Conservation (phyloP, 1,140 invertebrate species). For the Trissolcus basalis region DNA sequence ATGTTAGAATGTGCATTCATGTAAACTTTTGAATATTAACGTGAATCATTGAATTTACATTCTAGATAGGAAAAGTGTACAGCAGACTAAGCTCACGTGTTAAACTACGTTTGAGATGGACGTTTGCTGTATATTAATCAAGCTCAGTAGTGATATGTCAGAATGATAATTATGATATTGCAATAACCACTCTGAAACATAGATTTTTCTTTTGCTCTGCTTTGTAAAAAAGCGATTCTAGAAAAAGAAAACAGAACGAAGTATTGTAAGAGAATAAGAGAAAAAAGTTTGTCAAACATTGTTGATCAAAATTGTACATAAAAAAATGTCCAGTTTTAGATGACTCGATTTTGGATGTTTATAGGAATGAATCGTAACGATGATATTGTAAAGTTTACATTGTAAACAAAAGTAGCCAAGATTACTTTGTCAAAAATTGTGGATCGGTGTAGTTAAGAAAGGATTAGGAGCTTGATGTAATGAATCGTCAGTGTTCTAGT, state of each 20-base stretch:
- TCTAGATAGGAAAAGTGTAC: conserved; percentile 40
- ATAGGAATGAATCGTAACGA: conserved; percentile 25
- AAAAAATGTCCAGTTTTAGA: conserved; percentile 21
- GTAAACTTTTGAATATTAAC: conserved; percentile 30
- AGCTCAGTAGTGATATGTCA: conserved; percentile 3
- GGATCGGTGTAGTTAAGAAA: conserved; percentile 25
- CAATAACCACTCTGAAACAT: too few relatives aligned
- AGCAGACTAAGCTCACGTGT: conserved; percentile 25
- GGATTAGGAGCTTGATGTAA: conserved; percentile 42
- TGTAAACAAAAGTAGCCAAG: conserved; percentile 28
- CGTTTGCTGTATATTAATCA: conserved; percentile 6
- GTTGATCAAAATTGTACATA: conserved; percentile 51
- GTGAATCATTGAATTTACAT: conserved; percentile 20
- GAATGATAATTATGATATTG: too few relatives aligned
- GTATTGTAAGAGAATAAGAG: conserved; percentile 6
- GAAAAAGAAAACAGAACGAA: background rate
- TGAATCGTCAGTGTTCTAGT: conserved; percentile 27
- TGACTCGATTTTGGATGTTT: conserved; percentile 35
- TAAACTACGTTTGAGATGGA: conserved; percentile 13
- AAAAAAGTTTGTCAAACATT: conserved; percentile 3
- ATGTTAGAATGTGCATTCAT: conserved; percentile 29
- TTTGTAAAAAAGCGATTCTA: too few relatives aligned
- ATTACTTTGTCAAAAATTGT: conserved; percentile 33
- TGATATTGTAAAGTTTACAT: conserved; percentile 35
- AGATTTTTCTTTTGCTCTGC: too few relatives aligned